Evolutionary conservation across 2,797 vertebrate species (phyloP).

Genomic region (Sebastes minor): DNA sequence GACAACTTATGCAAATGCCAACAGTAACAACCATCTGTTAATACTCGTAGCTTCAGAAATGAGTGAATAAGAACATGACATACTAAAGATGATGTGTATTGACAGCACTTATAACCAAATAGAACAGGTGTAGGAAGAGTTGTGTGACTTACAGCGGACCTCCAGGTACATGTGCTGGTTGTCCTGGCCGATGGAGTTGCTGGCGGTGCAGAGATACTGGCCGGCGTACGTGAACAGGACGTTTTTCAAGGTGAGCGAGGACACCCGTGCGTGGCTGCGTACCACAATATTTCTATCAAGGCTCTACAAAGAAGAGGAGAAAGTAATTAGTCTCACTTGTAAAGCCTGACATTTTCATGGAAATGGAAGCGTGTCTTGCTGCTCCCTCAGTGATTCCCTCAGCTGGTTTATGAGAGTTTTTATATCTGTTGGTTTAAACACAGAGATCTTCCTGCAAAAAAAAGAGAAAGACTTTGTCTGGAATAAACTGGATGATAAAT

Average conservation of each 20-base stretch:
- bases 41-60: neutral
- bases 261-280: slow-evolving; percentile 91
- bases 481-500: neutral
- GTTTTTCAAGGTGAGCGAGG: slow-evolving; percentile 94
- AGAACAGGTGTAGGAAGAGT: neutral
- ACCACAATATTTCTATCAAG: slow-evolving; percentile 91
- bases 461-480: neutral
- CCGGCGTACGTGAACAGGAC: slow-evolving; percentile 96
- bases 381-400: neutral
- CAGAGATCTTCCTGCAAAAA: neutral
- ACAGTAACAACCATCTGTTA: neutral
- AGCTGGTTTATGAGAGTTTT: neutral
- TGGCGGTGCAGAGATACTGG: slow-evolving; percentile 93
- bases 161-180: slow-evolving; percentile 91
- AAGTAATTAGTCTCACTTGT: neutral
- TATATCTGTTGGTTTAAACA: neutral
- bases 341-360: neutral
- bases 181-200: slow-evolving; percentile 96
- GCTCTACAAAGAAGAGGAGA: slow-evolving; percentile 79
- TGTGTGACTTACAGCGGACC: slow-evolving; percentile 91
- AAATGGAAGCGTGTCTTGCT: neutral
- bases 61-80: neutral
- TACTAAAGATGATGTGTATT: neutral
- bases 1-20: neutral
- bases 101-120: neutral